A percentile compares a stretch with the other conserved stretches of the same genome.
Evolutionary conservation across 1,140 invertebrate species (phyloP).

Genomic region (Oreohelix idahoensis): DNA sequence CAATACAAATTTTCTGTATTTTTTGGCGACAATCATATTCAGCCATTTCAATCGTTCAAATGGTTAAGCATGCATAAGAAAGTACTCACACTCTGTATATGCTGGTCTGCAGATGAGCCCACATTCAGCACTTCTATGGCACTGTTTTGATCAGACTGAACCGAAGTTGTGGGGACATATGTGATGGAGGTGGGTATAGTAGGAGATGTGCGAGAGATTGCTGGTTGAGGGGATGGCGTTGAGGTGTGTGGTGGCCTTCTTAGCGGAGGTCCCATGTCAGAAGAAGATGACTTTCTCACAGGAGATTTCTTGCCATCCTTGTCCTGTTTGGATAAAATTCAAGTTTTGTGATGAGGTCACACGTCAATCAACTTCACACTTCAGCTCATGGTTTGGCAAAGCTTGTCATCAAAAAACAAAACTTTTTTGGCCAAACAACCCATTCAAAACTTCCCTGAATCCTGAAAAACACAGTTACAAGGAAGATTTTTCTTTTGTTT

Average conservation of each 20-base stretch:
- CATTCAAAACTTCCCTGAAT: no score
- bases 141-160: constrained; percentile 24
- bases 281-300: constrained; percentile 41
- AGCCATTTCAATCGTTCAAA: no score
- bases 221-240: constrained; percentile 38
- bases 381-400: no score
- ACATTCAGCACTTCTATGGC: constrained; percentile 41
- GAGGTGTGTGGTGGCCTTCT: constrained; percentile 42
- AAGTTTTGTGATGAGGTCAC: no score
- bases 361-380: no score
- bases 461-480: no score
- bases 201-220: constrained; percentile 30
- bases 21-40: no score
- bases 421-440: no score
- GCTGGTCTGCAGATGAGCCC: constrained; percentile 35
- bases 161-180: constrained; percentile 31
- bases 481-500: no score
- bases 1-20: no score
- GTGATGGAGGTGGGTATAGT: constrained; percentile 28
- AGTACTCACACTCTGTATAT: constrained; percentile 32
- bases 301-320: constrained; percentile 51
- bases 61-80: neutral
- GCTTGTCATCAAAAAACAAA: no score
- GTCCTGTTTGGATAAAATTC: constrained; percentile 29
- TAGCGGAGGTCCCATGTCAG: constrained; percentile 50